A percentile compares a stretch with the other conserved stretches of the same genome.
Conservation (phyloP, 2,888 invertebrate species). For the Epicampocera succincta region DNA sequence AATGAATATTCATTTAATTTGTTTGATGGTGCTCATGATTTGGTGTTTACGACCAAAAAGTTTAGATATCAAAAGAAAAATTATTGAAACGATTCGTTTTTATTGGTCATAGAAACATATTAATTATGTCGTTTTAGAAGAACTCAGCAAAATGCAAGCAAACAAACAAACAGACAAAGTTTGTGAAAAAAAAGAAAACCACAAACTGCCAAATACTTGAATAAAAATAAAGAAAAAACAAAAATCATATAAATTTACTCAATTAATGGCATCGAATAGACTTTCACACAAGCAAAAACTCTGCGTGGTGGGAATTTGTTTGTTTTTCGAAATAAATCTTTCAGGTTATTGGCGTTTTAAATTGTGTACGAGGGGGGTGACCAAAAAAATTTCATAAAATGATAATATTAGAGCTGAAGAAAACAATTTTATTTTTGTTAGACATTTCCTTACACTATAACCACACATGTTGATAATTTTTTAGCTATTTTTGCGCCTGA, state of each 20-base stretch:
- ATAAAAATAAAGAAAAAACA: slow-evolving; percentile 16
- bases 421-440: not conserved
- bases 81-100: slow-evolving; percentile 23
- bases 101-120: slow-evolving; percentile 19
- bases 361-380: not conserved
- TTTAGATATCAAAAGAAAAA: slow-evolving; percentile 27
- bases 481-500: too few species aligned
- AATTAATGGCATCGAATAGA: slow-evolving; percentile 57
- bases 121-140: not conserved
- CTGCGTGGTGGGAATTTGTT: slow-evolving; percentile 5
- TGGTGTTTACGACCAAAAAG: not conserved
- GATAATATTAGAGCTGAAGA: not conserved
- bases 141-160: not conserved
- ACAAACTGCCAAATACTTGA: not conserved
- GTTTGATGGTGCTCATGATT: slow-evolving; percentile 6
- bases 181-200: not conserved
- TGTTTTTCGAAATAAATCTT: not conserved
- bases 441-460: too few species aligned
- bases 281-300: slow-evolving; percentile 15
- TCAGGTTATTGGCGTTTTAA: not conserved
- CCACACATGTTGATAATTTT: too few species aligned
- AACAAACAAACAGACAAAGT: slow-evolving; percentile 28
- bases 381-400: too few species aligned
- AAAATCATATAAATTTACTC: slow-evolving; percentile 40
- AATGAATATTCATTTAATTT: slow-evolving; percentile 7